These are phyloP conservation scores for Hedya salicella DNA, from an alignment of 2,888 invertebrate genomes.

Conservation along the genomic window DNA sequence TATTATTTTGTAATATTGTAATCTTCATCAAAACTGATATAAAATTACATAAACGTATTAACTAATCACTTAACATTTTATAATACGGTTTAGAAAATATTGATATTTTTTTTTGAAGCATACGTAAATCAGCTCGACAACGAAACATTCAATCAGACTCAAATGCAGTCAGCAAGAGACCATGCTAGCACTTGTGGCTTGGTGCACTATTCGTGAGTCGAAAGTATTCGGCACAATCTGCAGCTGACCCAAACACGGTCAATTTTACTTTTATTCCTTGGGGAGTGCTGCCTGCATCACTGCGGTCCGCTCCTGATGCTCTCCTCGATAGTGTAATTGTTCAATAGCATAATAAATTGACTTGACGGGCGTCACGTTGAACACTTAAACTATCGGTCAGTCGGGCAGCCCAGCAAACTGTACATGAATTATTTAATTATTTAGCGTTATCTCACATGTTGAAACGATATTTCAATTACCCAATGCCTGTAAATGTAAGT, in stretches of 20 bases:
- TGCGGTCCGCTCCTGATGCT: slow-evolving; percentile 4
- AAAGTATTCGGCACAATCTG: slow-evolving; percentile 19
- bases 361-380: slow-evolving; percentile 36
- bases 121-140: slow-evolving; percentile 21
- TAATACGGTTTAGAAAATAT: slow-evolving; percentile 36
- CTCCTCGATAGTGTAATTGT: slow-evolving; percentile 20
- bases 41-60: slow-evolving; percentile 32
- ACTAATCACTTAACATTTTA: slow-evolving; percentile 32
- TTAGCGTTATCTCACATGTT: slow-evolving; percentile 29
- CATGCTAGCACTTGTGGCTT: slow-evolving; percentile 33
- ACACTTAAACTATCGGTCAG: slow-evolving; percentile 21
- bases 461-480: slow-evolving; percentile 12
- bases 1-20: slow-evolving; percentile 23
- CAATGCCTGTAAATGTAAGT: slow-evolving; percentile 9
- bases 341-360: slow-evolving; percentile 37
- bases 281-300: slow-evolving; percentile 26
- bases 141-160: slow-evolving; percentile 31
- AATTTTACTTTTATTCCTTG: slow-evolving; percentile 31
- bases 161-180: slow-evolving; percentile 23
- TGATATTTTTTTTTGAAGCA: slow-evolving; percentile 37
- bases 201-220: slow-evolving; percentile 23
- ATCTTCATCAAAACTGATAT: slow-evolving; percentile 38
- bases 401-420: slow-evolving; percentile 14
- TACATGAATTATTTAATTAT: slow-evolving; percentile 26
- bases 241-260: slow-evolving; percentile 13